These are phyloP conservation scores for Andrena bucephala DNA, from an alignment of 2,888 invertebrate genomes.

Conservation along the genomic window DNA sequence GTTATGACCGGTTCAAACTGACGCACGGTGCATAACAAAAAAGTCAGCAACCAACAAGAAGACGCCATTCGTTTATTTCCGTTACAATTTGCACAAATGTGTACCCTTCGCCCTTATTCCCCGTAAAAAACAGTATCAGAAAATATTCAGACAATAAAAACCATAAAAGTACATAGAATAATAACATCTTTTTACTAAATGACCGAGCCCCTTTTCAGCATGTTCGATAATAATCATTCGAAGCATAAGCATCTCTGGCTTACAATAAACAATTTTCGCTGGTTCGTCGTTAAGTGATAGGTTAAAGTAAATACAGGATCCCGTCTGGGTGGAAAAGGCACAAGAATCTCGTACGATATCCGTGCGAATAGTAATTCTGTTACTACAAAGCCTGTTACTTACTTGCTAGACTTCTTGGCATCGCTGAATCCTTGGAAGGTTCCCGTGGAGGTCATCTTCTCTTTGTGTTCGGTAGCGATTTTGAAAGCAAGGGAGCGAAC, in stretches of 20 bases:
- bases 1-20: constrained; percentile 76
- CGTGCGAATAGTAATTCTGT: constrained; percentile 23
- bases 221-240: neutral
- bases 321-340: constrained; percentile 21
- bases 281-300: too few relatives aligned
- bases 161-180: neutral
- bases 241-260: neutral
- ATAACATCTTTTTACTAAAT: constrained; percentile 16
- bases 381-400: constrained; percentile 79
- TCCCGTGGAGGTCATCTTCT: constrained; percentile 88
- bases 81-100: constrained; percentile 7
- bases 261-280: neutral
- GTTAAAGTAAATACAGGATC: constrained; percentile 36
- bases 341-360: constrained; percentile 24
- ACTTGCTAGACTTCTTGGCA: constrained; percentile 89
- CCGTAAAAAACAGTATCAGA: neutral
- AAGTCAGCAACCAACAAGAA: constrained; percentile 48
- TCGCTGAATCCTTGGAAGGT: constrained; percentile 87
- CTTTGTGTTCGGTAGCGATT: neutral
- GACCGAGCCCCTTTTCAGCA: neutral
- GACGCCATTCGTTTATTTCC: constrained; percentile 45
- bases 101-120: neutral
- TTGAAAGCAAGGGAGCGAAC: constrained; percentile 5
- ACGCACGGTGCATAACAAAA: constrained; percentile 63
- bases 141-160: neutral